These are phyloP conservation scores for Odontomyia ornata DNA, from an alignment of 2,888 invertebrate genomes.

Conservation along the genomic window DNA sequence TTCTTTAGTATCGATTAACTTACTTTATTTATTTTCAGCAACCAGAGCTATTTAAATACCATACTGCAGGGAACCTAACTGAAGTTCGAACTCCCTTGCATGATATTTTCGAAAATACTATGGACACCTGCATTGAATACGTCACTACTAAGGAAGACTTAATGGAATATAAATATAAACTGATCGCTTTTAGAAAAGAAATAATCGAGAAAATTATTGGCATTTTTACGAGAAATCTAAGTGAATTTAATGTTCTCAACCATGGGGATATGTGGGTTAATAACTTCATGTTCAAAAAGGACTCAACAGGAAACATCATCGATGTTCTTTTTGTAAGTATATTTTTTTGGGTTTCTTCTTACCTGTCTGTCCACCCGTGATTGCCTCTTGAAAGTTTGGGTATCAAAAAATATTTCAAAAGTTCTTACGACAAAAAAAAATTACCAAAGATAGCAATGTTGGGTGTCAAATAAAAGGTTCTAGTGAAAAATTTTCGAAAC, in stretches of 20 bases:
- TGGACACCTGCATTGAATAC: conserved; percentile 55
- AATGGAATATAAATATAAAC: conserved; percentile 52
- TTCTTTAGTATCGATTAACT: not conserved
- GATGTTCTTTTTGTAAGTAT: conserved; percentile 61
- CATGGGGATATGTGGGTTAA: conserved; percentile 67
- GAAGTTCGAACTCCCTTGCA: conserved; percentile 55
- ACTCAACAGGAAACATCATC: conserved; percentile 55
- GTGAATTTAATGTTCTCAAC: conserved; percentile 63
- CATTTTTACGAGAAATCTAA: conserved; percentile 54
- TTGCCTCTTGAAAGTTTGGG: no score
- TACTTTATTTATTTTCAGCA: conserved; percentile 48
- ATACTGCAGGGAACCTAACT: conserved; percentile 54
- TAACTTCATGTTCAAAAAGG: conserved; percentile 65
- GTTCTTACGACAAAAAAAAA: no score
- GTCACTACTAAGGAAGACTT: conserved; percentile 52
- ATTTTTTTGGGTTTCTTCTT: no score
- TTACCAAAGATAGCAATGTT: no score
- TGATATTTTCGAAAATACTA: conserved; percentile 54
- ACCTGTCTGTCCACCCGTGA: no score
- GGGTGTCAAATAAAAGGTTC: no score
- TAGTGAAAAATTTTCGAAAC: no score
- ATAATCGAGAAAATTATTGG: conserved; percentile 55
- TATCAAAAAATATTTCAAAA: no score
- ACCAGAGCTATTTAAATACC: conserved; percentile 55
- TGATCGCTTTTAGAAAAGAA: conserved; percentile 53